Conservation (phyloP, 2,113 vertebrate species). For the Gopherus flavomarginatus region DNA sequence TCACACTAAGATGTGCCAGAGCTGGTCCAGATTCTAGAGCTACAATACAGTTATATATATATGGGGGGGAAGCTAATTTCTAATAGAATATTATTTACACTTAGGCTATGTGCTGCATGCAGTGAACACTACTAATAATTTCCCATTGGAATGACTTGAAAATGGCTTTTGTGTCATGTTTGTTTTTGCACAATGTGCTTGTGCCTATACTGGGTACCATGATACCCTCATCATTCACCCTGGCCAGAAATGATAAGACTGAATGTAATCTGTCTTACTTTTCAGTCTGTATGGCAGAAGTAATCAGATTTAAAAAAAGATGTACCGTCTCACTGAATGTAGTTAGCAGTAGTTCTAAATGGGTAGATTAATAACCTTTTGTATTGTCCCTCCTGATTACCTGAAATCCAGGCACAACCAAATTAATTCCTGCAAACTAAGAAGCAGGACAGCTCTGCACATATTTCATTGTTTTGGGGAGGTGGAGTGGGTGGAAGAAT, state of each 20-base stretch:
- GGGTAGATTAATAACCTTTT: neutral
- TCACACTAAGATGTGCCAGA: rapidly evolving
- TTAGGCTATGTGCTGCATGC: rapidly evolving
- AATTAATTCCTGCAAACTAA: neutral
- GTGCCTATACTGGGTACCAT: neutral
- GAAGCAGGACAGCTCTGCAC: conserved; percentile 35
- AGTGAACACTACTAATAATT: neutral
- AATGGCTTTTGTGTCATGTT: neutral
- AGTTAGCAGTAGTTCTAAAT: conserved; percentile 16
- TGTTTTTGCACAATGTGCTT: neutral
- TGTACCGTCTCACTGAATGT: neutral
- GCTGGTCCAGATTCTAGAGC: neutral
- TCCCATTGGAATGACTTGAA: neutral
- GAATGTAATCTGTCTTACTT: neutral
- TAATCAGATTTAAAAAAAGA: neutral
- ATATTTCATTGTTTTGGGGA: neutral
- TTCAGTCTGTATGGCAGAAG: conserved; percentile 16
- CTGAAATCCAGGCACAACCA: conserved; percentile 7
- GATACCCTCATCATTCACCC: neutral
- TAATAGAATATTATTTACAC: neutral
- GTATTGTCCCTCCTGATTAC: neutral
- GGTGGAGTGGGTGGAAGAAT: neutral
- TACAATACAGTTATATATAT: neutral
- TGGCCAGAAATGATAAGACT: rapidly evolving
- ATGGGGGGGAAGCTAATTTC: neutral